These are phyloP conservation scores for Pandion haliaetus DNA, from an alignment of 2,113 vertebrate genomes.

Conservation along the genomic window DNA sequence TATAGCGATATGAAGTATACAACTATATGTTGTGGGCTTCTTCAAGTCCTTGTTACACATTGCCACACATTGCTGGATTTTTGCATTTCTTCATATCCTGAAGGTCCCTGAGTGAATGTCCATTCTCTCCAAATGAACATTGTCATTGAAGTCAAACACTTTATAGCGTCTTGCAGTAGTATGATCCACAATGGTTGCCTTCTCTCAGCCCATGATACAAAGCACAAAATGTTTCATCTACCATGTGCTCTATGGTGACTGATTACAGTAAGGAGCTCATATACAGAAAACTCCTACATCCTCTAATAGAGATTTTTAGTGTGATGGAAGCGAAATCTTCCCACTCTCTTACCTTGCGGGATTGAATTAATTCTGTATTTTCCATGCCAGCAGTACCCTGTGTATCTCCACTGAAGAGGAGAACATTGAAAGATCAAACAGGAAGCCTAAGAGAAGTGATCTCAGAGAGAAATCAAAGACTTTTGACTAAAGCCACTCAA, in stretches of 20 bases:
- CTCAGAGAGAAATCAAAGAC: conserved; percentile 32
- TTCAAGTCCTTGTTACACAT: background rate
- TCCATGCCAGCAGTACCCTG: background rate
- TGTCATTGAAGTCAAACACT: background rate
- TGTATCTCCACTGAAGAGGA: background rate
- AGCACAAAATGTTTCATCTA: background rate
- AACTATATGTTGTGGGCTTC: background rate
- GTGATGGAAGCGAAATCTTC: background rate
- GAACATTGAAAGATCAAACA: background rate
- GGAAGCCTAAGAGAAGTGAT: conserved; percentile 1
- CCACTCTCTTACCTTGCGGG: background rate
- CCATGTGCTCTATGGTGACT: background rate
- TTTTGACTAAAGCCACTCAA: background rate
- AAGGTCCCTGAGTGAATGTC: background rate
- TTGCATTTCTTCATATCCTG: background rate
- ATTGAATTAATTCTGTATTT: background rate
- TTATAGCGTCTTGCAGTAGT: background rate
- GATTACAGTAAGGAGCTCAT: background rate
- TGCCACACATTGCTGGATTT: background rate
- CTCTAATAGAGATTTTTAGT: background rate
- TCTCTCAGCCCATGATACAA: background rate
- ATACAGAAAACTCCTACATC: background rate
- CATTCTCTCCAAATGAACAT: background rate
- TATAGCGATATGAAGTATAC: background rate
- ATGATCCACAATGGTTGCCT: background rate